Base-by-base conservation (phyloP, 1,140 invertebrate species). In the roundworm (Caenorhabditis elegans) region DNA sequence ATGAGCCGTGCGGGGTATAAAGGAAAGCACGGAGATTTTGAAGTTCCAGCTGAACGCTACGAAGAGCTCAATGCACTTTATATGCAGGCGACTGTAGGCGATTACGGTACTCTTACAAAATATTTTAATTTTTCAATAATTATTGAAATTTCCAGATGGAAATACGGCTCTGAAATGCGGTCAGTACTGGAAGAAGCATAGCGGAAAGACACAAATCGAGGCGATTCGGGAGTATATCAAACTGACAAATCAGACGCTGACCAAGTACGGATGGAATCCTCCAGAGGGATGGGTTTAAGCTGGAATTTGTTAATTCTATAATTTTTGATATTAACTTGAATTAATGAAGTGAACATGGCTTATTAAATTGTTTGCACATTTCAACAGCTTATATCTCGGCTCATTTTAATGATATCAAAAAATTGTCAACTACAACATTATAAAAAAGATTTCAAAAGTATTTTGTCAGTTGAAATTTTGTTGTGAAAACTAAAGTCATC, bases 141-240 rank as follows among this genome's bases (percentile, higher is more conserved):
- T n/a, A n/a, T n/a, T n/a, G n/a, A n/a, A n/a, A n/a, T n/a, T 84
- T 60, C 39, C 60, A 84, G 84, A 85, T 84, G 83, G 84, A 43
- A 85, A 84, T 39, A 47, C 24, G 6, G 26, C 31, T 11, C 28
- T 85, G 53, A 65, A 79, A 15, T 84, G 83, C 46, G 19, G 34
- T 17, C 47, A 76, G 22, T 43, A 80, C 34, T 85, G 84, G 84
- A 84, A 85, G 65, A 60, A 76, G 28, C 82, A 48, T 28, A 84
- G 39, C 8, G 84, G 84, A 60, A 79, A 53, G 65, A 65, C 34
- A 10, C 39, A 76, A 22, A 82, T 84, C 39, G 78, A 84, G 13
- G 82, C 82, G 13, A 84, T 85, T 48, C 39, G 83, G 8, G 82
- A 76, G 70, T 85, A 79, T 75, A 85, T 85, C 46, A 79, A 76